Conservation (phyloP, 2,888 invertebrate genomes). For the Ceraclea dissimilis region DNA sequence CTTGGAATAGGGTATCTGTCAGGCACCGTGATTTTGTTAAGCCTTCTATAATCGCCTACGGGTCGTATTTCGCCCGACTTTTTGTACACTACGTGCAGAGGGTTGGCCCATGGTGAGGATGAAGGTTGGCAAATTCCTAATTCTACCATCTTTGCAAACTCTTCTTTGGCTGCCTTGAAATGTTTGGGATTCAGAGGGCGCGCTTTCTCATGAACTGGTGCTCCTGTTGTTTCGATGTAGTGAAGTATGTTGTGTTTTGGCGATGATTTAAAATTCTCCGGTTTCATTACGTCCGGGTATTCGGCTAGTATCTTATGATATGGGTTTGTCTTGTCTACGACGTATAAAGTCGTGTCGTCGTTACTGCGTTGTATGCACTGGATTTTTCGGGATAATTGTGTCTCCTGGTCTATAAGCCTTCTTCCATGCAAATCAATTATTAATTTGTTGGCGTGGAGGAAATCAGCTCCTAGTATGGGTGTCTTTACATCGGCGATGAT, state of each 20-base stretch:
- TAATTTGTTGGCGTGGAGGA: not conserved
- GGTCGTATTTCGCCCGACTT: conserved; percentile 14
- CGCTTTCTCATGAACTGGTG: conserved; percentile 18
- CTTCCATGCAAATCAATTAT: not conserved
- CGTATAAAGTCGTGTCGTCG: not conserved
- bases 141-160: conserved; percentile 27
- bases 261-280: not conserved
- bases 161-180: conserved; percentile 13
- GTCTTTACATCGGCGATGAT: not conserved
- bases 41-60: conserved; percentile 32
- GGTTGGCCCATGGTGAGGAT: conserved; percentile 30
- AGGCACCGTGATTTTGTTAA: conserved; percentile 30
- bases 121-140: conserved; percentile 31
- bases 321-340: not conserved
- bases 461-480: not conserved
- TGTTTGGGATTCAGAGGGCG: conserved; percentile 15
- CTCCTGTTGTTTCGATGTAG: conserved; percentile 22
- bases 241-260: conserved; percentile 13
- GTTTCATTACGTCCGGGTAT: not conserved
- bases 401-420: not conserved
- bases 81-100: conserved; percentile 28
- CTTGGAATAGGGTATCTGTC: conserved; percentile 31
- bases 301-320: not conserved
- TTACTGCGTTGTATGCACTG: not conserved
- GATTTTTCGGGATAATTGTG: not conserved